Conservation (phyloP, 2,797 vertebrate genomes). For the Neomorphus geoffroyi region DNA sequence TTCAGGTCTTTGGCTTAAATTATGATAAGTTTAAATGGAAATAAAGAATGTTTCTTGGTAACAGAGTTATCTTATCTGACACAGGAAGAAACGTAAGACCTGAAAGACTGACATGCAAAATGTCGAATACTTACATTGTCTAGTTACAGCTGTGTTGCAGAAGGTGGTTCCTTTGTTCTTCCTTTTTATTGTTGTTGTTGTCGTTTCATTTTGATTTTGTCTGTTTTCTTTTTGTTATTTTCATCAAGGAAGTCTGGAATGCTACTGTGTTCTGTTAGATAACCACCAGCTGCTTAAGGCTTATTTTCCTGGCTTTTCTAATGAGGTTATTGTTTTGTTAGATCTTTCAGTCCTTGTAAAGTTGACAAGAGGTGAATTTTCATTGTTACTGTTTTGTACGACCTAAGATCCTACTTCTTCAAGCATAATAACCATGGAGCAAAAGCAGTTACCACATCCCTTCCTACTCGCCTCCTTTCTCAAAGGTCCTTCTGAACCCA, state of each 20-base stretch:
- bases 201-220: background rate
- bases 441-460: background rate
- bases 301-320: background rate
- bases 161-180: background rate
- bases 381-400: background rate
- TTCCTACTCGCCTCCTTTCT: background rate
- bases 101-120: background rate
- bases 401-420: background rate
- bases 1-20: background rate
- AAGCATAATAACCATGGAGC: background rate
- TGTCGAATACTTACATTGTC: background rate
- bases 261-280: background rate
- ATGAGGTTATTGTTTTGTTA: background rate
- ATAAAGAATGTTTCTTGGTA: background rate
- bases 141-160: background rate
- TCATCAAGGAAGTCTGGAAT: background rate
- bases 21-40: background rate
- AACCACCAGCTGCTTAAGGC: background rate
- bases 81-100: background rate
- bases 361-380: background rate
- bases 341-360: background rate
- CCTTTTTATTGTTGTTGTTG: too few relatives aligned
- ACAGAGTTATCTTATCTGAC: background rate
- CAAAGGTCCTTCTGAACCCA: background rate
- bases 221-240: background rate